Evolutionary conservation across 2,888 invertebrate genomes (phyloP).

Genomic region (Stenodera caucasica): DNA sequence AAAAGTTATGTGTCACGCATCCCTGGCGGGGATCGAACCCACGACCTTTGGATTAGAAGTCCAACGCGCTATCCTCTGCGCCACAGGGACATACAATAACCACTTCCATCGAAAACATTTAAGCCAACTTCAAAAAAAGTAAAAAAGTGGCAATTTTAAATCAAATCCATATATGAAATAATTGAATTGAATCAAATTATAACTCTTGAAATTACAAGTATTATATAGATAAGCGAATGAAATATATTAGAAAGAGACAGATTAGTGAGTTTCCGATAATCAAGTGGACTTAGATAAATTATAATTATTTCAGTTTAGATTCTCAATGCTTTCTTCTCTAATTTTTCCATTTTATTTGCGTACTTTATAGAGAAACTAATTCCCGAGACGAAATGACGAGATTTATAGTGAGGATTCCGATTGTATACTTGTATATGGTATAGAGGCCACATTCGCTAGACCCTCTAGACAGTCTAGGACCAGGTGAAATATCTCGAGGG

Average conservation of each 20-base stretch:
- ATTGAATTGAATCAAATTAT: too few species aligned
- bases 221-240: too few species aligned
- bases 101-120: not conserved
- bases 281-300: too few species aligned
- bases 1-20: slow-evolving; percentile 53
- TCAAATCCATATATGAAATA: too few species aligned
- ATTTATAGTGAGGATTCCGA: not conserved
- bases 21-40: slow-evolving; percentile 86
- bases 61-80: slow-evolving; percentile 89
- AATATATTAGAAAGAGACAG: too few species aligned
- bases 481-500: not conserved
- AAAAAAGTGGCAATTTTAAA: too few species aligned
- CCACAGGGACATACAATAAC: slow-evolving; percentile 68
- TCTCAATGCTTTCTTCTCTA: too few species aligned
- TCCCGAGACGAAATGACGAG: not conserved
- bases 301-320: too few species aligned
- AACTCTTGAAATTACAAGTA: too few species aligned
- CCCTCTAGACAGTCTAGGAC: not conserved
- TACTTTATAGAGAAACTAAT: not conserved
- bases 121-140: not conserved
- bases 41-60: slow-evolving; percentile 90
- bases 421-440: not conserved
- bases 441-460: not conserved
- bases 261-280: too few species aligned
- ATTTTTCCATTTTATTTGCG: too few species aligned